These are phyloP conservation scores for Nesogale talazaci DNA, from an alignment of 2,113 vertebrate species.

Conservation along the genomic window DNA sequence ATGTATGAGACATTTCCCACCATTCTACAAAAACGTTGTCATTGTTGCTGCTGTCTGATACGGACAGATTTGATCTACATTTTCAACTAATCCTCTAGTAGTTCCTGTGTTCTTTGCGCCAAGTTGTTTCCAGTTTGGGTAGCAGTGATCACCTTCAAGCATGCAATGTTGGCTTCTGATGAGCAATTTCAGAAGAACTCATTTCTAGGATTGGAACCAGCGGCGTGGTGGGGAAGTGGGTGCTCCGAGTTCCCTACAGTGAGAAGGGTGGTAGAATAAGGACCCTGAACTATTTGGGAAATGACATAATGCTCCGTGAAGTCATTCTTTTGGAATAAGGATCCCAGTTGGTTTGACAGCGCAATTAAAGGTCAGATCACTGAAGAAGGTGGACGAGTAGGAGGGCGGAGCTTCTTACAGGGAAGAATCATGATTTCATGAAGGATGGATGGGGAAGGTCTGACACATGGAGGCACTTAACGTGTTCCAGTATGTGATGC, in stretches of 20 bases:
- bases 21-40: constrained; percentile 19
- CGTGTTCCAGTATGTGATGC: constrained; percentile 41
- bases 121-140: constrained; percentile 31
- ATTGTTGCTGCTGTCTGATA: background rate
- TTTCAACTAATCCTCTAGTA: background rate
- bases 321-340: background rate
- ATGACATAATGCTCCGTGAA: background rate
- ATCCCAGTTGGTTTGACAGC: constrained; percentile 28
- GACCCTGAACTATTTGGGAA: background rate
- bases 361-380: constrained; percentile 46
- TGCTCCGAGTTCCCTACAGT: background rate
- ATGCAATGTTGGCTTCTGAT: background rate
- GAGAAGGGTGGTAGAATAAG: background rate
- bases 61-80: background rate
- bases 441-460: constrained; percentile 24
- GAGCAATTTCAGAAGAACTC: constrained; percentile 1
- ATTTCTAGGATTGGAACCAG: constrained; percentile 10
- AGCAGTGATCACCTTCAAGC: background rate
- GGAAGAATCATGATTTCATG: constrained; percentile 1
- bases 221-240: background rate
- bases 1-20: background rate
- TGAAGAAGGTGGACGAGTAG: constrained; percentile 43
- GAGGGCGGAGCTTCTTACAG: constrained; percentile 25
- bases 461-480: constrained; percentile 24
- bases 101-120: background rate